Percentiles rank a stretch among this genome's conserved stretches.
Conservation (phyloP, 2,888 invertebrate genomes). For the Aromia moschata region DNA sequence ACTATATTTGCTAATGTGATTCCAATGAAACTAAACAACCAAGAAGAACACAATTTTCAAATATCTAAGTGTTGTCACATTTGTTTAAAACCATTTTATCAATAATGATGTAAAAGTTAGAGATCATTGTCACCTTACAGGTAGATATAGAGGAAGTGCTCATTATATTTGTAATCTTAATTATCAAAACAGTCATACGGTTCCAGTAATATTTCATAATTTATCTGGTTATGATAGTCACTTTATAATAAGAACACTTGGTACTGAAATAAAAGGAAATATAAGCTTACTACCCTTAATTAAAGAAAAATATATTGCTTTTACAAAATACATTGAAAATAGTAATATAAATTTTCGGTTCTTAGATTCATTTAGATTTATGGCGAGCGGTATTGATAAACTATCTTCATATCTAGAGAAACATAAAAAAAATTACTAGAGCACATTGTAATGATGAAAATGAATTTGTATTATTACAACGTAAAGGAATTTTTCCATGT, state of each 20-base stretch:
- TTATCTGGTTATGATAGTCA: too few species aligned
- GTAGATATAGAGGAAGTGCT: too few species aligned
- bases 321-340: conserved; percentile 36
- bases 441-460: conserved; percentile 26
- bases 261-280: too few species aligned
- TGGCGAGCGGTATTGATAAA: conserved; percentile 42
- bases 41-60: not conserved
- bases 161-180: too few species aligned
- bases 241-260: too few species aligned
- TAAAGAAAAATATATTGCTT: conserved; percentile 45
- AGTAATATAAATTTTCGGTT: conserved; percentile 38
- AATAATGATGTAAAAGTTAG: not conserved
- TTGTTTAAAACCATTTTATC: not conserved
- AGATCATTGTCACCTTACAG: too few species aligned
- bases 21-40: not conserved
- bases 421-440: conserved; percentile 30
- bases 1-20: too few species aligned
- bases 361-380: conserved; percentile 44
- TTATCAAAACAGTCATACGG: too few species aligned
- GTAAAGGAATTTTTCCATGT: conserved; percentile 55
- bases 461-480: conserved; percentile 33
- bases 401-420: conserved; percentile 37
- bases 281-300: too few species aligned
- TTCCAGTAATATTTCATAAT: too few species aligned
- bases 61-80: not conserved